phyloP scores from a whole-genome alignment of 1,140 invertebrate species.

The Fopius arisanus region DNA sequence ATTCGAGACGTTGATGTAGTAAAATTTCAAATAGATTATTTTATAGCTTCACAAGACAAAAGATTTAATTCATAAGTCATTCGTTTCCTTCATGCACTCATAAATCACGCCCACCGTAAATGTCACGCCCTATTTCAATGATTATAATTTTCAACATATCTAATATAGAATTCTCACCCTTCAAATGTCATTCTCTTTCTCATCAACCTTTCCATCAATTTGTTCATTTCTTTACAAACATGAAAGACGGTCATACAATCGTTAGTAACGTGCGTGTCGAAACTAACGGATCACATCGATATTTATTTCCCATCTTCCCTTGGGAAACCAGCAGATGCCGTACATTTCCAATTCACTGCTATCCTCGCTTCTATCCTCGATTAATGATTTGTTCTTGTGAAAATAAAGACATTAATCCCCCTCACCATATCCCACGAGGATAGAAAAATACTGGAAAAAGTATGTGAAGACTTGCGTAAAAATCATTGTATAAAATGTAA shows the following conservation, averaged over 20 bases:
- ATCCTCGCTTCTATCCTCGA: constrained; percentile 25
- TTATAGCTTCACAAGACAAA: too few relatives aligned
- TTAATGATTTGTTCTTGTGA: not conserved
- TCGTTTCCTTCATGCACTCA: too few relatives aligned
- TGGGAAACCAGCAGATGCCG: constrained; percentile 45
- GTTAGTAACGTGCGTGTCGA: constrained; percentile 12
- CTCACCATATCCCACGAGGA: not conserved
- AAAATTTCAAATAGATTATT: too few relatives aligned
- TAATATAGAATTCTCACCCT: not conserved
- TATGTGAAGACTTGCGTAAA: too few relatives aligned
- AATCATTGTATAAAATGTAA: too few relatives aligned
- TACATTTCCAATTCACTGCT: constrained; percentile 20
- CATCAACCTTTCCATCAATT: constrained; percentile 11
- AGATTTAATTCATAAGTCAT: too few relatives aligned
- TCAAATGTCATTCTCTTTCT: not conserved
- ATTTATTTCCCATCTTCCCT: constrained; percentile 52
- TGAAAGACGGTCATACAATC: not conserved
- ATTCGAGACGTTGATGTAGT: too few relatives aligned
- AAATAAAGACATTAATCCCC: not conserved
- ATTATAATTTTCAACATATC: not conserved
- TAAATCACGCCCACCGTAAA: too few relatives aligned
- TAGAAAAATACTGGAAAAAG: too few relatives aligned
- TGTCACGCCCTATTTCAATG: too few relatives aligned
- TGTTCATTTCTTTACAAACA: not conserved
- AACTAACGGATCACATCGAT: constrained; percentile 44